phyloP scores from a whole-genome alignment of 2,888 invertebrate genomes.

The Macroteleia sp. region DNA sequence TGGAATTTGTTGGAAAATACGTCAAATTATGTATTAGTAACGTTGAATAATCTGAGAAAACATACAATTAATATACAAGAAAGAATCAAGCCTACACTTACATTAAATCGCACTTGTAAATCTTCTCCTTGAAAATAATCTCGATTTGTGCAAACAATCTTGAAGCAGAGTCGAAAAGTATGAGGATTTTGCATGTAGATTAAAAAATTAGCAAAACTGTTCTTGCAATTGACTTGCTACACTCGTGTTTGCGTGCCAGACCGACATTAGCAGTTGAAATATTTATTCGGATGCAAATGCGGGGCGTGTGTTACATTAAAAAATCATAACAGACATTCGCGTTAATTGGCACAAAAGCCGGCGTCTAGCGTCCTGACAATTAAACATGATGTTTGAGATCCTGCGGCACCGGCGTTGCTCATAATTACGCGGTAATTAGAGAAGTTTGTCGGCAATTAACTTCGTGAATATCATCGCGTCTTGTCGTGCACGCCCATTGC shows the following conservation, averaged over 20 bases:
- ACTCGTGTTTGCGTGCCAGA: constrained; percentile 27
- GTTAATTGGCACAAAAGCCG: constrained; percentile 79
- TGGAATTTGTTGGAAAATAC: no score
- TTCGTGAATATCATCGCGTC: constrained; percentile 76
- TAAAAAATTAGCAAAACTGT: constrained; percentile 57
- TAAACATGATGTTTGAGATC: constrained; percentile 77
- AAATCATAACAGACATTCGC: constrained; percentile 80
- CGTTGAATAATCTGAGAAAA: no score
- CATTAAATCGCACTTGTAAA: constrained; percentile 12
- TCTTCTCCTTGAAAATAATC: constrained; percentile 15
- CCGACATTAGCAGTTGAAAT: constrained; percentile 68
- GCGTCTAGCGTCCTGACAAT: constrained; percentile 70
- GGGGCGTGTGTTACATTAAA: constrained; percentile 73
- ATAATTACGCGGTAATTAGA: constrained; percentile 81
- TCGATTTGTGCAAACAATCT: constrained; percentile 34
- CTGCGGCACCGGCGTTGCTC: constrained; percentile 68
- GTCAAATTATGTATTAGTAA: no score
- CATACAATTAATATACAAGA: no score
- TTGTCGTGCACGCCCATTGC: constrained; percentile 33
- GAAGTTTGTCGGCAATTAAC: constrained; percentile 80
- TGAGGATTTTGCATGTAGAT: constrained; percentile 42
- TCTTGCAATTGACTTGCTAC: constrained; percentile 16
- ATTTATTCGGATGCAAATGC: constrained; percentile 78
- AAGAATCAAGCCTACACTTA: background rate
- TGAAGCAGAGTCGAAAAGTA: background rate